Percentiles rank a stretch among this genome's conserved stretches.
phyloP scores from a whole-genome alignment of 2,888 invertebrate species.

The Plusia festucae region DNA sequence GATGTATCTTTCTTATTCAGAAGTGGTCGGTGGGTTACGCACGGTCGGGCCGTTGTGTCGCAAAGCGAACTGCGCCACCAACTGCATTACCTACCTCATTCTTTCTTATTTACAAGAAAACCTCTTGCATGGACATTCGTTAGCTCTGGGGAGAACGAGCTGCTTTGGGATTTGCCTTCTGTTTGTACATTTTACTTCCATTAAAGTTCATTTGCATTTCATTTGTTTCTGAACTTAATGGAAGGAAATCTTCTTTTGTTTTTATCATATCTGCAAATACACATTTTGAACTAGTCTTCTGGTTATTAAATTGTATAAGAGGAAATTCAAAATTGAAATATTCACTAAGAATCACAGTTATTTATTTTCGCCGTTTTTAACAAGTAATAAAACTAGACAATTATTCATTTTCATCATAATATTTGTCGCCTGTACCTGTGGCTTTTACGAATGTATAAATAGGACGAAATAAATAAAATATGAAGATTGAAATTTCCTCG shows the following conservation, averaged over 20 bases:
- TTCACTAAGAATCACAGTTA: too few relatives aligned
- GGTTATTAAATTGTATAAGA: too few relatives aligned
- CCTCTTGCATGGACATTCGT: constrained; percentile 56
- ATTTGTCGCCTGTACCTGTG: not conserved
- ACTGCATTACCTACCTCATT: constrained; percentile 69
- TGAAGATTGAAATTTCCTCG: not conserved
- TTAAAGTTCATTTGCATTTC: constrained; percentile 47
- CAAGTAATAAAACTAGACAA: too few relatives aligned
- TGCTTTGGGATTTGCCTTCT: constrained; percentile 44
- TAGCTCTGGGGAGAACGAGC: constrained; percentile 47
- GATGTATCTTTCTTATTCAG: too few relatives aligned
- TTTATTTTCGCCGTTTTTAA: too few relatives aligned
- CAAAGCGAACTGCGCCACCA: constrained; percentile 49
- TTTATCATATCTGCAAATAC: constrained; percentile 5
- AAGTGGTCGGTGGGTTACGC: constrained; percentile 67
- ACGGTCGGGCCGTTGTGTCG: constrained; percentile 60
- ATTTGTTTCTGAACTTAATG: constrained; percentile 34
- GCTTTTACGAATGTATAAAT: too few relatives aligned
- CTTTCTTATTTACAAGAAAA: constrained; percentile 68
- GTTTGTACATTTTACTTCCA: constrained; percentile 42
- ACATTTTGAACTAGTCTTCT: not conserved
- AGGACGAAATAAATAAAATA: not conserved
- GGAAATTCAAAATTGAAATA: too few relatives aligned
- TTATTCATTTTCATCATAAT: too few relatives aligned
- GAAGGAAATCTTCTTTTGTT: constrained; percentile 20